Conservation (phyloP, 2,113 vertebrate species). For the Sminthopsis crassicaudata region DNA sequence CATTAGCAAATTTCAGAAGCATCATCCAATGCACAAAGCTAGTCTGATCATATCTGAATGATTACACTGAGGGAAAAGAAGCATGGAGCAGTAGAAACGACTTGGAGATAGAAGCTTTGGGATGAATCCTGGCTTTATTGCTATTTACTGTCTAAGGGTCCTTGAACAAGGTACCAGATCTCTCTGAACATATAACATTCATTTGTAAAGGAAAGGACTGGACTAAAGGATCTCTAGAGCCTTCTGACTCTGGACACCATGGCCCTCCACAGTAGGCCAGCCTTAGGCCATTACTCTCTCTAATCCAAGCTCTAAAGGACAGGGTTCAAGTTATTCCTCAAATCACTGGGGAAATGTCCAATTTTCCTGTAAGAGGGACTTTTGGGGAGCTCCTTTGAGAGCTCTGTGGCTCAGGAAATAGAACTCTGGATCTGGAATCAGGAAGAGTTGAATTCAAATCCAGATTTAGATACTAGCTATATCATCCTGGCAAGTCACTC, state of each 20-base stretch:
- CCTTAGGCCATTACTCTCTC: not conserved
- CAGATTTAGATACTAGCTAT: not conserved
- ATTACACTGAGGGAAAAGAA: not conserved
- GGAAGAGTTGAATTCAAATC: not conserved
- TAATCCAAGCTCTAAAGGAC: not conserved
- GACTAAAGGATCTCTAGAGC: not conserved
- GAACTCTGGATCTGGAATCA: not conserved
- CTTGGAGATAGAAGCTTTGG: not conserved
- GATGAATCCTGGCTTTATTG: rapidly evolving
- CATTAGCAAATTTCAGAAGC: not conserved
- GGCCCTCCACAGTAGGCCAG: not conserved
- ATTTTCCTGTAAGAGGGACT: not conserved
- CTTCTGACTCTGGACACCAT: not conserved
- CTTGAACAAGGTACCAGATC: not conserved
- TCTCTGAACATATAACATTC: not conserved
- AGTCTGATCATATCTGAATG: not conserved
- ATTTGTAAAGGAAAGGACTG: not conserved
- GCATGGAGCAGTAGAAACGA: not conserved
- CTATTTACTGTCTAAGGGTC: not conserved
- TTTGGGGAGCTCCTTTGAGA: not conserved
- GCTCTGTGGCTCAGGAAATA: not conserved
- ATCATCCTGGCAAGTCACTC: not conserved
- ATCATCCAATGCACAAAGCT: not conserved
- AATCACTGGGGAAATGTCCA: not conserved
- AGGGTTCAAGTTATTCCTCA: not conserved